These are phyloP conservation scores for Tyria jacobaeae DNA, from an alignment of 2,888 invertebrate species.

Conservation along the genomic window DNA sequence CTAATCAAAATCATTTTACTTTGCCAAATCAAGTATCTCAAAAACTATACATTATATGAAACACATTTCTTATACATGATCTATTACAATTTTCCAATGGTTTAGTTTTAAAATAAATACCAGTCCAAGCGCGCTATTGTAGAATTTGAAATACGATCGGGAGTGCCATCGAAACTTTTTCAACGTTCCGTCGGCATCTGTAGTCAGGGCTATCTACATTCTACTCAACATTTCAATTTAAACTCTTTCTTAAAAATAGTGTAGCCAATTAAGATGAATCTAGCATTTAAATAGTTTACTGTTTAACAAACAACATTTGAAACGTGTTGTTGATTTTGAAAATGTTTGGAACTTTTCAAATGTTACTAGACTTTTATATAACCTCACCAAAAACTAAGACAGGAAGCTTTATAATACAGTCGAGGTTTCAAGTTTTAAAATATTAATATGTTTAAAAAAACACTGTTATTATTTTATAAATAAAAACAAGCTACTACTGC, in stretches of 20 bases:
- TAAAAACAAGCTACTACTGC: too few species aligned
- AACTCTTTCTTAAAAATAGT: slow-evolving; percentile 41
- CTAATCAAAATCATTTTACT: too few species aligned
- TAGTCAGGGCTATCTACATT: slow-evolving; percentile 42
- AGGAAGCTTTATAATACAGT: too few species aligned
- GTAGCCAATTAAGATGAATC: slow-evolving; percentile 27
- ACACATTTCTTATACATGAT: slow-evolving; percentile 48
- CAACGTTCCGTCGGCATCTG: slow-evolving; percentile 52
- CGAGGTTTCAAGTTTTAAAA: too few species aligned
- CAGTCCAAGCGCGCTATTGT: slow-evolving; percentile 44
- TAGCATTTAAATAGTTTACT: not conserved
- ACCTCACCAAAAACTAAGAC: too few species aligned
- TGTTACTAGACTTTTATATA: too few species aligned
- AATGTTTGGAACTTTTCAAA: not conserved
- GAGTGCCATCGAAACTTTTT: slow-evolving; percentile 63
- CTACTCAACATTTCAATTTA: slow-evolving; percentile 45
- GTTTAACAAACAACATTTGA: not conserved
- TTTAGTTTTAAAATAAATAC: slow-evolving; percentile 55
- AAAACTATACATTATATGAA: too few species aligned
- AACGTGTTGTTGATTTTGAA: not conserved
- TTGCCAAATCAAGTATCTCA: too few species aligned
- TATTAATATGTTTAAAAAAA: too few species aligned
- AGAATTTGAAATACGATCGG: slow-evolving; percentile 58
- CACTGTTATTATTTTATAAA: too few species aligned
- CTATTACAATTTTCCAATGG: slow-evolving; percentile 44